Evolutionary conservation across 2,888 invertebrate species (phyloP).

Genomic region (Entomobrya multifasciata): DNA sequence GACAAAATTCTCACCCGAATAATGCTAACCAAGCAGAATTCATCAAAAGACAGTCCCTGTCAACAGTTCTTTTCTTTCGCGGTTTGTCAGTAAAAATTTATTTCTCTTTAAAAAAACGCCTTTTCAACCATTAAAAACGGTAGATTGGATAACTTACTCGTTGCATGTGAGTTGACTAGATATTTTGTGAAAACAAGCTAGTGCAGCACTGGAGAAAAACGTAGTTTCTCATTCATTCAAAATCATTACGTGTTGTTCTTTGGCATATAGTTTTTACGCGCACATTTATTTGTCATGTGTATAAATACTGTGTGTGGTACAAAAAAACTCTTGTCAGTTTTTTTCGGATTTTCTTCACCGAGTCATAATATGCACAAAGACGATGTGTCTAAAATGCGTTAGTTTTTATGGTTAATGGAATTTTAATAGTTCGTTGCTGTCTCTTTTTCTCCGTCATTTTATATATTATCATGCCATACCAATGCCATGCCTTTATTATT

Average conservation of each 20-base stretch:
- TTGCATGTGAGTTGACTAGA: background rate
- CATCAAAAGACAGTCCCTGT: conserved; percentile 29
- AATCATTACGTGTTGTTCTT: conserved; percentile 7
- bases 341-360: background rate
- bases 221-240: conserved; percentile 36
- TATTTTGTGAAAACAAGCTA: background rate
- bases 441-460: conserved; percentile 52
- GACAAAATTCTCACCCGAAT: background rate
- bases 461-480: conserved; percentile 16
- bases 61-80: conserved; percentile 35
- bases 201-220: background rate
- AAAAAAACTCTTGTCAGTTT: background rate
- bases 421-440: conserved; percentile 66
- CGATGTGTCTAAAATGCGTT: background rate
- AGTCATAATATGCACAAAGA: background rate
- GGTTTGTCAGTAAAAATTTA: background rate
- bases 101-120: conserved; percentile 22
- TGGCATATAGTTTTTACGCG: background rate
- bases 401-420: conserved; percentile 61
- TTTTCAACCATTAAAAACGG: too few relatives aligned
- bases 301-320: too few relatives aligned
- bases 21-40: background rate
- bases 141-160: background rate
- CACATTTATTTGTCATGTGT: background rate
- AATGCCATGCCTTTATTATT: conserved; percentile 40